Percentiles rank a stretch among this genome's conserved stretches.
Conservation (phyloP, 2,113 vertebrate species). For the Coracopsis vasa region DNA sequence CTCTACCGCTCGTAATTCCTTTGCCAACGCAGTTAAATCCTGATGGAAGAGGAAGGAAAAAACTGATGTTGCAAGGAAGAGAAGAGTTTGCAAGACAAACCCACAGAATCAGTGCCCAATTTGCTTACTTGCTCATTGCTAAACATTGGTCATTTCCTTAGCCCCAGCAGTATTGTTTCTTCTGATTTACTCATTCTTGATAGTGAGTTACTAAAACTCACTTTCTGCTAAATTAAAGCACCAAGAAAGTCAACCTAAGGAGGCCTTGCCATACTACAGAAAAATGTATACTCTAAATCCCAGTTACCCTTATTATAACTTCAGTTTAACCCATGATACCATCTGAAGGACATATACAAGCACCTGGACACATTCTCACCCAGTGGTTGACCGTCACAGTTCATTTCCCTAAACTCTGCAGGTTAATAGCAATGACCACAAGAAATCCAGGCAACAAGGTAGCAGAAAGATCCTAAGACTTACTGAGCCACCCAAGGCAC, state of each 20-base stretch:
- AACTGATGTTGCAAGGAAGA: background rate
- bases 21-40: conserved; percentile 95
- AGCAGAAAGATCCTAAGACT: background rate
- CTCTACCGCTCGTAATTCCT: conserved; percentile 93
- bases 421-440: background rate
- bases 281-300: background rate
- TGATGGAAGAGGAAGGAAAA: conserved; percentile 10
- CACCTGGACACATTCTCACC: background rate
- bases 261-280: background rate
- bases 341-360: background rate
- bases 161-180: background rate
- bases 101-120: rapidly evolving
- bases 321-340: background rate
- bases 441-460: background rate
- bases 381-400: background rate
- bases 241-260: background rate
- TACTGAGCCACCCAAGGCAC: background rate
- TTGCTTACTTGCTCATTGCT: background rate
- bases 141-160: background rate
- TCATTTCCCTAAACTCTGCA: background rate
- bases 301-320: background rate
- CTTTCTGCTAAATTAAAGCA: background rate
- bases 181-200: background rate
- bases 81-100: background rate
- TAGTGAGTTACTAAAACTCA: background rate